Evolutionary conservation across 2,888 invertebrate species (phyloP).

Genomic region (Epistrophe grossulariae): DNA sequence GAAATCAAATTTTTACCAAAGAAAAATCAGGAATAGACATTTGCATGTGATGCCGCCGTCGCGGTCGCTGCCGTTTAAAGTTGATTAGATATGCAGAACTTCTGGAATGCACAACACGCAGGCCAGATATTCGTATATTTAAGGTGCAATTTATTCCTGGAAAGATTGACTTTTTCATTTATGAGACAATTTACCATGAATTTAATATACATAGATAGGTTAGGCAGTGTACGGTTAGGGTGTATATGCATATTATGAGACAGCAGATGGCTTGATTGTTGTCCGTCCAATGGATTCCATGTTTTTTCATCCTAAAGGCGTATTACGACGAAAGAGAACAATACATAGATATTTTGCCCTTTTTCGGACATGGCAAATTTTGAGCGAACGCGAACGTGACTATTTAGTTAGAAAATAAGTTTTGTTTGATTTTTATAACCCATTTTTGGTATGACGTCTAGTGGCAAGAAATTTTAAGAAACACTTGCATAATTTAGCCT

Average conservation of each 20-base stretch:
- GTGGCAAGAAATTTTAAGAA: background rate
- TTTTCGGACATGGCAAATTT: conserved; percentile 52
- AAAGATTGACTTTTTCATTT: conserved; percentile 34
- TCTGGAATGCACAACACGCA: conserved; percentile 47
- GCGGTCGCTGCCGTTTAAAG: background rate
- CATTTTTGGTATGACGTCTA: background rate
- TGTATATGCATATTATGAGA: background rate
- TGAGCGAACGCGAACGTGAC: conserved; percentile 51
- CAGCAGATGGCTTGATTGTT: conserved; percentile 4
- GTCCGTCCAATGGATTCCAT: conserved; percentile 17
- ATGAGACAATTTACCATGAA: conserved; percentile 33
- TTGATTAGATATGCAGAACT: conserved; percentile 35
- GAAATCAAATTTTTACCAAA: background rate
- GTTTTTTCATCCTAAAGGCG: conserved; percentile 15
- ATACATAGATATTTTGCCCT: conserved; percentile 50
- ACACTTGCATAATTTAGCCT: background rate
- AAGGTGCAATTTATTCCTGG: conserved; percentile 29
- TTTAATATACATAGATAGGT: background rate
- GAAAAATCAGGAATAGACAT: conserved; percentile 15
- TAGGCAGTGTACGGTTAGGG: background rate
- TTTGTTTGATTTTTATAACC: conserved; percentile 3
- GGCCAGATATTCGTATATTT: background rate
- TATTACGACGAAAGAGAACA: conserved; percentile 18
- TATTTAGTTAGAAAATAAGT: background rate
- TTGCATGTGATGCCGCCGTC: background rate